These are phyloP conservation scores for Eptesicus fuscus DNA, from an alignment of 2,113 vertebrate genomes.

Conservation along the genomic window DNA sequence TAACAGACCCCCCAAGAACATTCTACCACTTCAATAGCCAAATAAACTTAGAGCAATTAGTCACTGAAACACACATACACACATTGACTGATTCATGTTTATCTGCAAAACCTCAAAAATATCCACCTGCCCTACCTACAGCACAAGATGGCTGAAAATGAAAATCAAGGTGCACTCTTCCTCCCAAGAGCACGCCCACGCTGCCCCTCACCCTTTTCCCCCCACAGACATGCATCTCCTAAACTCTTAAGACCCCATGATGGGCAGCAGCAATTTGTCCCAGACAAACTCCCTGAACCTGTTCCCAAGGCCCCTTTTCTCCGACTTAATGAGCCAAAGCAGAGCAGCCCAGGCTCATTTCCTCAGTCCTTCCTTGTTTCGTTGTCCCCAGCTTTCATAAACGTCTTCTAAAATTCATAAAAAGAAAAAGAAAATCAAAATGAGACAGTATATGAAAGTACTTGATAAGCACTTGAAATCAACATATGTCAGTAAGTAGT, in stretches of 20 bases:
- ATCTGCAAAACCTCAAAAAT: neutral
- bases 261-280: too few species aligned
- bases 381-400: too few species aligned
- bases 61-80: slow-evolving; percentile 10
- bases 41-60: neutral
- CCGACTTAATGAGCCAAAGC: too few species aligned
- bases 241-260: too few species aligned
- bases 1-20: neutral
- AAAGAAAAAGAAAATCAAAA: neutral
- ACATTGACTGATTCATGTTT: neutral
- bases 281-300: too few species aligned
- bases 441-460: neutral
- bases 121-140: neutral
- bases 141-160: slow-evolving; percentile 5
- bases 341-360: too few species aligned
- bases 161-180: neutral
- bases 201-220: too few species aligned
- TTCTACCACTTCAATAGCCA: neutral
- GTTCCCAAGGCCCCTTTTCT: too few species aligned
- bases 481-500: neutral
- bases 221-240: too few species aligned
- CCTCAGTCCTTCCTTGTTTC: too few species aligned
- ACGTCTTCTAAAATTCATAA: too few species aligned
- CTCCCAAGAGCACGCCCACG: too few species aligned
- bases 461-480: neutral